Percentiles rank a stretch among this genome's conserved stretches.
These are phyloP conservation scores for Cyclargus thomasi DNA, from an alignment of 1,140 invertebrate species.

Conservation along the genomic window DNA sequence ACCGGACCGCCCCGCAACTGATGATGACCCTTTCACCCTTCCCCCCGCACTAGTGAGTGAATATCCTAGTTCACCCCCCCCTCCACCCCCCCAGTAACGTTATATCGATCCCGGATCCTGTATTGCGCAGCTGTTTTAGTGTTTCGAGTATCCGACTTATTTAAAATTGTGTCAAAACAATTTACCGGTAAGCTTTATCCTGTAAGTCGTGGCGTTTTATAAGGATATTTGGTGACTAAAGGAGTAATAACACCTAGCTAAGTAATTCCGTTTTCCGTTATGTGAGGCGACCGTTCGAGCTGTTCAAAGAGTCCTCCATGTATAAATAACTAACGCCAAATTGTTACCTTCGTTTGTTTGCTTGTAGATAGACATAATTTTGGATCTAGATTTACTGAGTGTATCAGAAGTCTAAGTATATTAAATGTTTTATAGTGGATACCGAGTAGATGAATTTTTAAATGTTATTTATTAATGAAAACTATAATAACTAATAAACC, in stretches of 20 bases:
- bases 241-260: background rate
- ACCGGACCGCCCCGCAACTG: conserved; percentile 74
- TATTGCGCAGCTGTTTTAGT: background rate
- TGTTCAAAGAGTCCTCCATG: background rate
- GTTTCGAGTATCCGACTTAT: background rate
- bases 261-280: background rate
- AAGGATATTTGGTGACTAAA: background rate
- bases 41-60: background rate
- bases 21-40: conserved; percentile 37
- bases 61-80: background rate
- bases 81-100: background rate
- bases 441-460: background rate
- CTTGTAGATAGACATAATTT: conserved; percentile 21
- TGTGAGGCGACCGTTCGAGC: background rate
- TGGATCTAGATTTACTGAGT: conserved; percentile 10
- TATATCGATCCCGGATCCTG: background rate
- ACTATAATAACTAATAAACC: background rate
- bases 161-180: background rate
- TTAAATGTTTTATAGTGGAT: background rate
- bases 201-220: background rate
- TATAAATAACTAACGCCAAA: conserved; percentile 15
- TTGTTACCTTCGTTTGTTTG: conserved; percentile 13
- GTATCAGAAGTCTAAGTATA: conserved; percentile 3
- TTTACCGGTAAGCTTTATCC: background rate
- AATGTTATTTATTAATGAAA: conserved; percentile 3